Base-by-base conservation (phyloP, 2,888 invertebrate species). In the Schizotus pectinicornis region DNA sequence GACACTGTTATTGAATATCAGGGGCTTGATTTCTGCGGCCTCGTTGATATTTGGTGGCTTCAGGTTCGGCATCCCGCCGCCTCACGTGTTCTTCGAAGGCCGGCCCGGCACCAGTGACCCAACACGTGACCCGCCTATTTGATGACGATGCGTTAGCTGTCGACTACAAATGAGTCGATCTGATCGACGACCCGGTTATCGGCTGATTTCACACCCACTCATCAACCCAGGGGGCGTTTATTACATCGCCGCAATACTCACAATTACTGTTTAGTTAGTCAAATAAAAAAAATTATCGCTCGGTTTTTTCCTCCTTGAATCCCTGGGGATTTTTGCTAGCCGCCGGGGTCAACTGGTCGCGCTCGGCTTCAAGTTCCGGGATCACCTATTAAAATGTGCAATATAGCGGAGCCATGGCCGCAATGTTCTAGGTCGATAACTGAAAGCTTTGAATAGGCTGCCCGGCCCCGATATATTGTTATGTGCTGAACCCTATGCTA, bases 91-190 rank as follows among this genome's bases (percentile, higher is more conserved):
- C 41, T 41, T 34, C 14, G 41, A 41, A 39, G 48, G 37, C 48
- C 38, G 38, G 30, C 51, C 51, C 14, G 55, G 50, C 57, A 54
- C 57, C 48, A 58, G 55, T 61, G 61, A 61, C 57, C 61, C 39
- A 35, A 58, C 46, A 52, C 61, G 61, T 61, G 61, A 61, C 61
- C 58, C 35, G 61, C 47, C 51, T 61, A 38, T 42, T 41, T 54
- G 58, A 61, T 61, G 57, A 32, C 47, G 7, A 3, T 31, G 60
- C 35, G 33, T 41, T 52, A 43, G 43, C 43, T 30, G 50, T 43
- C 50, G 62, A 53, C 56, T 62, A 62, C 62, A 56, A 62, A 62
- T 62, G 56, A 62, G 56, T 46, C 38, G 56, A 61, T 61, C 58
- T 55, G 58, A 58, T 61, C 57, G 56, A 58, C 62, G 59, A 59